Evolutionary conservation across 2,113 vertebrate genomes (phyloP), one percentile per base, ranked within the genome.

Genomic region (Gallinago undulata): DNA sequence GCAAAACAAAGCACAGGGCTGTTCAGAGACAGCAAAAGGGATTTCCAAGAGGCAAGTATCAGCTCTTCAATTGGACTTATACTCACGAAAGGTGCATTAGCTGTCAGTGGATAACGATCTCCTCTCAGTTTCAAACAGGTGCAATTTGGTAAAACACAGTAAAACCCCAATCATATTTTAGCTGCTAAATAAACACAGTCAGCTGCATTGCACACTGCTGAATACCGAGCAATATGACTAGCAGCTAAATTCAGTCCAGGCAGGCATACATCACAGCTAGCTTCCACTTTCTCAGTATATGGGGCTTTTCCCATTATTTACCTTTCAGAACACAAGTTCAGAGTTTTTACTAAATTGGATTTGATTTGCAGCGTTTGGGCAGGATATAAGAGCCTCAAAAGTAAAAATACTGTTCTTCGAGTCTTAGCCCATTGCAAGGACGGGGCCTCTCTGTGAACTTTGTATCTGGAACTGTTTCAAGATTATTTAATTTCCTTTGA

Each of bases 401-500:
- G 39, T 6, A 41, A 28, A 94, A 84, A 50, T 16, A 45, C 0
- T 66, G 57, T 21, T 84, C 55, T 90, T 13, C 67, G 86, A 84
- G 53, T 64, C 30, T 6, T 27, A 84, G 51, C 51, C 47, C 41
- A 9, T 3, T 59, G 67, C 31, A 62, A 43, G 90, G 84, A 91
- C 0, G 0, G 6, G 45, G 48, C 69, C 84, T 89, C 77, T 69
- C 84, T 0, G 4, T 89, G 91, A 96, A 94, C 93, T 91, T 10
- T 66, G 17, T 35, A 53, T 35, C 86, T 96, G 95, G 89, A 97
- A 72, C 45, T 17, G 80, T 59, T 94, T 89, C 94, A 96, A 84
- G 73, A 89, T 48, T 81, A 73, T 93, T 96, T 94, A 18, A 92
- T 96, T 90, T 95, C 90, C 69, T 90, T 84, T 92, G 84, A 84